phyloP scores from a whole-genome alignment of 2,797 vertebrate species.

The Emys orbicularis region DNA sequence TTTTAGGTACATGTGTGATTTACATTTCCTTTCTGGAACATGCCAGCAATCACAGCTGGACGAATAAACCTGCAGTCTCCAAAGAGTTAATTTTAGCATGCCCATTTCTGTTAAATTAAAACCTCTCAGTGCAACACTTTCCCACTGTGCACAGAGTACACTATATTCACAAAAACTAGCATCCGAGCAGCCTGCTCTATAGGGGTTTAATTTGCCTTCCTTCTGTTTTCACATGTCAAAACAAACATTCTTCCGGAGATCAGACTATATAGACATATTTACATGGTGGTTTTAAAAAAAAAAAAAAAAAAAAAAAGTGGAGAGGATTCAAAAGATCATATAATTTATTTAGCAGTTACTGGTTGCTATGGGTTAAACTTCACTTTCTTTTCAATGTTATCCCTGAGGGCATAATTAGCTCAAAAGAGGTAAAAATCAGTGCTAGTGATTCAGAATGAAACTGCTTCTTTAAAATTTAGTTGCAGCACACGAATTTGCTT shows the following conservation, averaged over 20 bases:
- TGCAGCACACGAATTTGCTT: constrained; percentile 8
- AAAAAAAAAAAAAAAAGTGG: neutral
- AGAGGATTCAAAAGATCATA: neutral
- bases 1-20: neutral
- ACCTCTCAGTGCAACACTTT: neutral
- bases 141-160: neutral
- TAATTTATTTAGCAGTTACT: neutral
- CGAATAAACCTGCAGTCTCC: neutral
- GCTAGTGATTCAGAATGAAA: neutral
- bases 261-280: neutral
- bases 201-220: neutral
- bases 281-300: neutral
- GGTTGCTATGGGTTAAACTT: neutral
- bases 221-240: neutral
- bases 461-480: neutral
- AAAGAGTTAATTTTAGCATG: neutral
- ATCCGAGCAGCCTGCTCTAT: neutral
- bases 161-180: neutral
- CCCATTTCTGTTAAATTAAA: neutral
- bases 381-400: constrained; percentile 11
- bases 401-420: constrained; percentile 45
- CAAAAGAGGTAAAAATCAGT: neutral
- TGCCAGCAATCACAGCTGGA: neutral
- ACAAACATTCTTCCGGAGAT: neutral
- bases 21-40: neutral